phyloP scores from a whole-genome alignment of 2,797 vertebrate species.

The Fratercula arctica region DNA sequence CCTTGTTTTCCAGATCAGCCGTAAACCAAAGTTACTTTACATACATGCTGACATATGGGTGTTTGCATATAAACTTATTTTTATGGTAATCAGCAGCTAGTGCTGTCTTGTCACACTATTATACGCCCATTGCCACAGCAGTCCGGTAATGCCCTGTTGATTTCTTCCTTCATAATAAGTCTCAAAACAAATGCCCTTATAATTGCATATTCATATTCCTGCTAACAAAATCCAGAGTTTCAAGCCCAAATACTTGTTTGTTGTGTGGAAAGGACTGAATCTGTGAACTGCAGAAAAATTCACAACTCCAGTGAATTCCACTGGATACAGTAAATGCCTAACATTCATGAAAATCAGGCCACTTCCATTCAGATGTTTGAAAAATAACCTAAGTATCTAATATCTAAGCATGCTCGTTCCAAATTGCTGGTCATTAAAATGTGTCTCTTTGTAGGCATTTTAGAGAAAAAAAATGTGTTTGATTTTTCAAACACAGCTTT shows the following conservation, averaged over 20 bases:
- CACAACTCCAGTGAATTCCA: background rate
- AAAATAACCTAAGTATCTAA: background rate
- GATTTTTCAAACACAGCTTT: constrained; percentile 8
- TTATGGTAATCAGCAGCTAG: background rate
- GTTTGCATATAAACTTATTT: background rate
- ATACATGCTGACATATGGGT: background rate
- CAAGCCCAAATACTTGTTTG: background rate
- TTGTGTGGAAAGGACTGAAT: background rate
- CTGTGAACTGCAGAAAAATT: background rate
- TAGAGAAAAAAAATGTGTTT: background rate
- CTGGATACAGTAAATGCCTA: background rate
- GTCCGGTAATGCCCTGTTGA: background rate
- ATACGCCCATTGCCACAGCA: background rate
- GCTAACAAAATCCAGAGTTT: background rate
- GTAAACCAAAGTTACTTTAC: background rate
- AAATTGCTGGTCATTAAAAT: background rate
- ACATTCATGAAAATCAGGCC: background rate
- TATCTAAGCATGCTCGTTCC: background rate
- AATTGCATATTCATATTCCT: background rate
- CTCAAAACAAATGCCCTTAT: background rate
- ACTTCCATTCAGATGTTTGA: background rate
- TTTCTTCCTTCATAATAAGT: background rate
- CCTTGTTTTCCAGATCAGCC: background rate
- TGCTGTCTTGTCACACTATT: background rate
- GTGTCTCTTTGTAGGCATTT: background rate